A percentile compares a stretch with the other conserved stretches of the same genome.
These are phyloP conservation scores for Pemphredon lugubris DNA, from an alignment of 2,888 invertebrate species.

Conservation along the genomic window DNA sequence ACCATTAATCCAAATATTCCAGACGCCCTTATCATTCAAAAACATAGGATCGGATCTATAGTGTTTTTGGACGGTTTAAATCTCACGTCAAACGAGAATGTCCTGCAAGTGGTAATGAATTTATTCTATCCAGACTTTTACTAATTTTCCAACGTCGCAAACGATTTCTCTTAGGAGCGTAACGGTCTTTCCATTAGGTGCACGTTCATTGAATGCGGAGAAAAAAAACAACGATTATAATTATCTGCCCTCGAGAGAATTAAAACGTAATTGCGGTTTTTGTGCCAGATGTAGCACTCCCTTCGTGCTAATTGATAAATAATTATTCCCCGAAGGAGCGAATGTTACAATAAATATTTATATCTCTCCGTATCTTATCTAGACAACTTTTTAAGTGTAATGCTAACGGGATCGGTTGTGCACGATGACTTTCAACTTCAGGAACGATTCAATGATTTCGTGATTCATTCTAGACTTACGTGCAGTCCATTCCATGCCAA, in stretches of 20 bases:
- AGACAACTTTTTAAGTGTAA: too few species aligned
- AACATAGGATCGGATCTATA: conserved; percentile 76
- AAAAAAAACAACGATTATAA: neutral
- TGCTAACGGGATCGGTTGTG: too few species aligned
- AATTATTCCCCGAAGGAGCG: conserved; percentile 5
- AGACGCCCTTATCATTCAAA: conserved; percentile 68
- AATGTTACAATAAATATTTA: too few species aligned
- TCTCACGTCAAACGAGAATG: conserved; percentile 72
- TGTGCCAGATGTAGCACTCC: neutral
- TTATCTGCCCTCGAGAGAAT: neutral
- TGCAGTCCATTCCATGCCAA: too few species aligned
- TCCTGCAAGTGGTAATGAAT: conserved; percentile 72
- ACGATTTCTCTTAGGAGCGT: too few species aligned
- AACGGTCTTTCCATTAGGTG: too few species aligned
- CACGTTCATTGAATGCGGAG: too few species aligned
- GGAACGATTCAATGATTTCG: too few species aligned
- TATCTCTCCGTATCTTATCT: too few species aligned
- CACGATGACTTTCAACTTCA: too few species aligned
- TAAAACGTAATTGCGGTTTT: neutral
- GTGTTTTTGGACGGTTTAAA: conserved; percentile 76
- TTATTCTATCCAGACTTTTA: neutral
- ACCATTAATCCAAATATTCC: conserved; percentile 71
- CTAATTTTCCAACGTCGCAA: too few species aligned
- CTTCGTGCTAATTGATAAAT: conserved; percentile 2
- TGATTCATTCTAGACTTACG: too few species aligned